Conservation (phyloP, 2,113 vertebrate genomes). For the Miniopterus natalensis region DNA sequence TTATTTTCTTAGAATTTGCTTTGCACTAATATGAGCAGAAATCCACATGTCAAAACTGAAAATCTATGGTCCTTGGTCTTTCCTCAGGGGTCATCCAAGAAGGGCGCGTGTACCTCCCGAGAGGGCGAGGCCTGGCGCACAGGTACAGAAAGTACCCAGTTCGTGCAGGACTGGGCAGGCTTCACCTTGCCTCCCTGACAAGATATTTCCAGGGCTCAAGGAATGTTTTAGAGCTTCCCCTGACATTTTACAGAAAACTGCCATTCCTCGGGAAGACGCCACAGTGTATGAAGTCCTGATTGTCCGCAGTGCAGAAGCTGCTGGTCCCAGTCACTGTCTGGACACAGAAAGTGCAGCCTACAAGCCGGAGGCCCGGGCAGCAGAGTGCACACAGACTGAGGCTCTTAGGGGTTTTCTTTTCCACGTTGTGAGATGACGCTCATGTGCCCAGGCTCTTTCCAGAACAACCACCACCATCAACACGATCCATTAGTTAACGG, state of each 20-base stretch:
- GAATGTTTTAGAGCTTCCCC: rapidly evolving
- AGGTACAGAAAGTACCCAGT: rapidly evolving
- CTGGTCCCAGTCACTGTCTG: rapidly evolving
- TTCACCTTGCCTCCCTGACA: rapidly evolving
- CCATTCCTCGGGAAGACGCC: background rate
- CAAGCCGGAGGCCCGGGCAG: rapidly evolving
- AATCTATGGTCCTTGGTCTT: rapidly evolving
- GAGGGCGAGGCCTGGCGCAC: rapidly evolving
- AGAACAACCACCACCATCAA: background rate
- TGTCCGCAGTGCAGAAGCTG: rapidly evolving
- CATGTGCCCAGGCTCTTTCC: rapidly evolving
- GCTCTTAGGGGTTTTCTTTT: background rate
- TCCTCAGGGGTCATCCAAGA: background rate
- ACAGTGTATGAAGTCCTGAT: background rate
- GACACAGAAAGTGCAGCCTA: rapidly evolving
- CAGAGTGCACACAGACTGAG: background rate
- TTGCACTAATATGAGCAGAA: background rate
- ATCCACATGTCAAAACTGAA: rapidly evolving
- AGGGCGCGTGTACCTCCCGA: rapidly evolving
- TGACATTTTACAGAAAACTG: background rate
- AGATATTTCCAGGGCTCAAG: background rate
- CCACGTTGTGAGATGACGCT: rapidly evolving
- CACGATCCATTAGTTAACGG: rapidly evolving
- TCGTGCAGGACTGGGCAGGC: rapidly evolving
- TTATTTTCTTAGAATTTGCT: background rate